phyloP scores from a whole-genome alignment of 2,113 vertebrate genomes.

The Corvus hawaiiensis region DNA sequence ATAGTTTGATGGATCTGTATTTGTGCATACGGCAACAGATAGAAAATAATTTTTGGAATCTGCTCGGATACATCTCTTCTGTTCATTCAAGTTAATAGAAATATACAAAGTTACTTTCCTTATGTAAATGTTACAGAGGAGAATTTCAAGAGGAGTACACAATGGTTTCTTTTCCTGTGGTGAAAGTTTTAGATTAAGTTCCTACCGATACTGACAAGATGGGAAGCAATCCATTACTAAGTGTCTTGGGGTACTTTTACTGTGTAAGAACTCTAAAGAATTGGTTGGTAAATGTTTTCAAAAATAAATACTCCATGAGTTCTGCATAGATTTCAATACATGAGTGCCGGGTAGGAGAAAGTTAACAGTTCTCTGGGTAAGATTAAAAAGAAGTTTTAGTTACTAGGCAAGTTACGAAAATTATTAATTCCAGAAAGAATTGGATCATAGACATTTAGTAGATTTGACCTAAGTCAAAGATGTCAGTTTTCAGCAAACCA shows the following conservation, averaged over 20 bases:
- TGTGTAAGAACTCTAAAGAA: background rate
- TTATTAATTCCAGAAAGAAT: background rate
- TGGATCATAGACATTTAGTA: background rate
- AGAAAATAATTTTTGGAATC: background rate
- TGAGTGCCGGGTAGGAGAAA: background rate
- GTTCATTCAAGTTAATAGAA: background rate
- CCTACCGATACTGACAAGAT: background rate
- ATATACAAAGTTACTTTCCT: background rate
- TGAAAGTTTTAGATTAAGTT: background rate
- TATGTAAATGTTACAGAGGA: background rate
- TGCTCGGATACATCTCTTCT: rapidly evolving
- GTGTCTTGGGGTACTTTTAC: background rate
- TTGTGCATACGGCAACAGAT: background rate
- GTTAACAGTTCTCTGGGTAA: background rate
- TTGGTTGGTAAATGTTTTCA: background rate
- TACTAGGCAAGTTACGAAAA: background rate
- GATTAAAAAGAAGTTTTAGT: background rate
- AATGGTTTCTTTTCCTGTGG: background rate
- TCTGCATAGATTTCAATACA: background rate
- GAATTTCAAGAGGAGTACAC: background rate
- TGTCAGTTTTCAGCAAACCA: background rate
- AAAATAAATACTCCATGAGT: background rate
- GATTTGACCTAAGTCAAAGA: background rate
- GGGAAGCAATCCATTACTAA: background rate
- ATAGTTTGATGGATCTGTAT: background rate